Conservation (phyloP, 2,888 invertebrate genomes). For the Stenolophus ochropezus region DNA sequence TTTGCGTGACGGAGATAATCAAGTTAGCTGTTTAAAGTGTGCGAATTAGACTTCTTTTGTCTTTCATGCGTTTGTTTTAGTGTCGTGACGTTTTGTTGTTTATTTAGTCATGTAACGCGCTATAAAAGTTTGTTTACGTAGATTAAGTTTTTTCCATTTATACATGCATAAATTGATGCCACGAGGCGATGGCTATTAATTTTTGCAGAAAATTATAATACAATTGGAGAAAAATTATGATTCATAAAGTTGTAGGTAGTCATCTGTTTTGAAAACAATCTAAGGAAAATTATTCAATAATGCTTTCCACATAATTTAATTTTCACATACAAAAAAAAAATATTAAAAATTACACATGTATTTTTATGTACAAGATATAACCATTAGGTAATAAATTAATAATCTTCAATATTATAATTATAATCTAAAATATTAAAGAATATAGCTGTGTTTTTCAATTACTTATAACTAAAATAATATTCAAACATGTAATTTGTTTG, state of each 20-base stretch:
- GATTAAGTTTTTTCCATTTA: neutral
- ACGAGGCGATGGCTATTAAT: neutral
- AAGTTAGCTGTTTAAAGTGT: conserved; percentile 11
- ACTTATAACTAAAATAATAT: too few relatives aligned
- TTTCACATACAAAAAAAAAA: too few relatives aligned
- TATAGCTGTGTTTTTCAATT: too few relatives aligned
- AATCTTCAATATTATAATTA: too few relatives aligned
- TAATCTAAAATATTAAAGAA: too few relatives aligned
- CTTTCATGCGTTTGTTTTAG: conserved; percentile 13
- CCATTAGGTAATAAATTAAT: too few relatives aligned
- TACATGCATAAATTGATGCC: neutral
- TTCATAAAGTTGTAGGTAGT: neutral
- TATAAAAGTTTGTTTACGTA: conserved; percentile 25
- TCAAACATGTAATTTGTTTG: too few relatives aligned
- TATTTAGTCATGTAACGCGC: conserved; percentile 5
- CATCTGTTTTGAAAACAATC: too few relatives aligned
- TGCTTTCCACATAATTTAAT: too few relatives aligned
- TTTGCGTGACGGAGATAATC: conserved; percentile 32
- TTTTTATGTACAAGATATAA: too few relatives aligned
- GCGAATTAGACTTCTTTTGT: conserved; percentile 32
- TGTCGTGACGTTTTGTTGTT: conserved; percentile 4
- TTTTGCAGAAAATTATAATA: neutral
- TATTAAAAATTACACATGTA: too few relatives aligned
- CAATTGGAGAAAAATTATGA: neutral
- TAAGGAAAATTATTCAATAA: too few relatives aligned